A percentile compares a stretch with the other conserved stretches of the same genome.
These are phyloP conservation scores for Standfussiana lucernea DNA, from an alignment of 2,888 invertebrate genomes.

Conservation along the genomic window DNA sequence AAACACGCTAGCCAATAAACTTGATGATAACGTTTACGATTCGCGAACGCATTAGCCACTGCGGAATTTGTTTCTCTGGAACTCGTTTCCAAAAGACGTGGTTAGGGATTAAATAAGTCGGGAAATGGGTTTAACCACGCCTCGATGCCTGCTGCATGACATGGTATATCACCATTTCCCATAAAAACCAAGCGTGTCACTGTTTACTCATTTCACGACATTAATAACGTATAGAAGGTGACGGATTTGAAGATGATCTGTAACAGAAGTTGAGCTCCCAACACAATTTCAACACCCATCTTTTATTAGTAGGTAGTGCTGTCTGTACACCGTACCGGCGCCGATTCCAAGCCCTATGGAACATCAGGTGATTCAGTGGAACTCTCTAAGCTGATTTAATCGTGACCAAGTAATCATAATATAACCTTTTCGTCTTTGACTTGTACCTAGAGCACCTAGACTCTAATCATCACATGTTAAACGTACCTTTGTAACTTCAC, in stretches of 20 bases:
- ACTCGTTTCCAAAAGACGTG: conserved; percentile 43
- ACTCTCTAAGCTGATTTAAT: conserved; percentile 6
- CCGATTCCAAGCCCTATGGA: background rate
- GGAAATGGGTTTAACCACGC: conserved; percentile 11
- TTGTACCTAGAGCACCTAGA: background rate
- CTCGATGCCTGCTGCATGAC: background rate
- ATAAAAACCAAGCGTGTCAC: background rate
- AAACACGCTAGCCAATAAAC: conserved; percentile 75
- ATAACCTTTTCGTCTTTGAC: conserved; percentile 31
- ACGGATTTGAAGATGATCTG: no score
- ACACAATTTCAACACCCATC: background rate
- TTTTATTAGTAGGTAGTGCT: background rate
- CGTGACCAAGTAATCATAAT: background rate
- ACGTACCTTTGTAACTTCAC: conserved; percentile 8
- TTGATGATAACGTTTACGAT: conserved; percentile 79
- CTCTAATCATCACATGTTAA: conserved; percentile 22
- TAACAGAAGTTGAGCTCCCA: background rate
- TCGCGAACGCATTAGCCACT: conserved; percentile 59
- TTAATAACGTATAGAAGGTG: background rate
- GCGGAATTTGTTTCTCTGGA: conserved; percentile 66
- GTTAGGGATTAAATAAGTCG: conserved; percentile 15
- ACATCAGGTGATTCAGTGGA: background rate
- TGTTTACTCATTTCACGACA: background rate
- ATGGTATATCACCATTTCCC: background rate
- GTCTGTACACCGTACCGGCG: background rate